These are phyloP conservation scores for Ascidia mentula DNA, from an alignment of 23 tunicate species.

Conservation along the genomic window DNA sequence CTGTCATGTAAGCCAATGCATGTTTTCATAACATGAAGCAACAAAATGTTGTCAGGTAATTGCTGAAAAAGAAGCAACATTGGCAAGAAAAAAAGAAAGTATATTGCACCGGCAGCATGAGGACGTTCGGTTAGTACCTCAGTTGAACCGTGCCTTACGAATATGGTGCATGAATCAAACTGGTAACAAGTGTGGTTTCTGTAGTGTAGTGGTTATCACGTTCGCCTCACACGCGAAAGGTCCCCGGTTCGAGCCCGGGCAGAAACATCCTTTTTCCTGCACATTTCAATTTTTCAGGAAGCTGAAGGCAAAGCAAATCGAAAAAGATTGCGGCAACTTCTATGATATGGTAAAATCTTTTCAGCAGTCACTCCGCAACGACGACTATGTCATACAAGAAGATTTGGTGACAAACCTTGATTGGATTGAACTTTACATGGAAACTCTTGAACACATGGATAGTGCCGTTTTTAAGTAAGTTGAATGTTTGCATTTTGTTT, in stretches of 20 bases:
- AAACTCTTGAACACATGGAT: constrained; percentile 88
- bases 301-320: constrained; percentile 65
- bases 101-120: constrained; percentile 79
- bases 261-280: constrained; percentile 21
- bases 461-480: constrained; percentile 43
- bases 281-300: constrained; percentile 35
- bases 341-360: constrained; percentile 89
- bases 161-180: too few species aligned
- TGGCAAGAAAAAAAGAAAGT: constrained; percentile 73
- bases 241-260: constrained; percentile 91
- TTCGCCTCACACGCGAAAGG: constrained; percentile 92
- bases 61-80: constrained; percentile 86
- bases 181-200: too few species aligned
- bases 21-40: not conserved
- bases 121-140: constrained; percentile 50
- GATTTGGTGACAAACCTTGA: constrained; percentile 56
- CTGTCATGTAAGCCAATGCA: too few species aligned
- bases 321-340: constrained; percentile 79
- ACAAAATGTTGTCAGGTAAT: constrained; percentile 62
- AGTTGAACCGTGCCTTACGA: too few species aligned
- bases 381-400: constrained; percentile 74
- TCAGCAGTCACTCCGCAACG: constrained; percentile 69
- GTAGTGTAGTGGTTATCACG: constrained; percentile 99
- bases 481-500: not conserved
- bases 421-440: constrained; percentile 85